Evolutionary conservation across 2,113 vertebrate genomes (phyloP), one percentile per base, ranked within the genome.

Genomic region (Dromiciops gliroides): DNA sequence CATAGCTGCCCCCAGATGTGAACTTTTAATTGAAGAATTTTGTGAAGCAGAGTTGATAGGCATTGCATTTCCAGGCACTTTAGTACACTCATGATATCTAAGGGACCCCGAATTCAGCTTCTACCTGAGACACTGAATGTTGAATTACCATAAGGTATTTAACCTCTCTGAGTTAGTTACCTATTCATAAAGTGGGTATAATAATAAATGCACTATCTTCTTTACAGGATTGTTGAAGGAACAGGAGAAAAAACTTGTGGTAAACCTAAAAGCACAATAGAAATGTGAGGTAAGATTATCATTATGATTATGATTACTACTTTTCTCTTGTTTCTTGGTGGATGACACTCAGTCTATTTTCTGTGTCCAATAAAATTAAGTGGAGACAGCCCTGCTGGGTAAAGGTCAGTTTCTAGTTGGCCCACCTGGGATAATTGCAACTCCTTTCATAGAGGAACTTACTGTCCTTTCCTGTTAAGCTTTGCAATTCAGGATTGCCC

Each of bases 281-380:
- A 83, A 83, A 83, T 83, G 5, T 44, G 67, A 83, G n/a, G 16
- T 83, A 83, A 22, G 67, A 83, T 83, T 83, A 83, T 44, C n/a
- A 83, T 83, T 83, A 44, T 44, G 67, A 83, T 83, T 83, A 83
- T 83, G 7, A 83, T 83, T 44, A 83, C n/a, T 44, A 44, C 67
- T 83, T 44, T 23, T 44, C 67, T 83, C 67, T 83, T 44, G 67
- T 83, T 83, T 83, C 67, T 83, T 44, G 16, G 67, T 83, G 6
- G n/a, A 83, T 83, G 67, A 44, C n/a, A 56, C 26, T 56, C 53
- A 44, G 67, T 37, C 51, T 89, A 26, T 91, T 51, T 10, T 19
- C 26, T 92, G 3, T 94, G 93, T 94, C 60, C 83, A 94, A 92
- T 89, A 90, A 91, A 49, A 90, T 44, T 50, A 56, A 91, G 93